phyloP scores from a whole-genome alignment of 1,140 invertebrate genomes.

The Cyclina sinensis region DNA sequence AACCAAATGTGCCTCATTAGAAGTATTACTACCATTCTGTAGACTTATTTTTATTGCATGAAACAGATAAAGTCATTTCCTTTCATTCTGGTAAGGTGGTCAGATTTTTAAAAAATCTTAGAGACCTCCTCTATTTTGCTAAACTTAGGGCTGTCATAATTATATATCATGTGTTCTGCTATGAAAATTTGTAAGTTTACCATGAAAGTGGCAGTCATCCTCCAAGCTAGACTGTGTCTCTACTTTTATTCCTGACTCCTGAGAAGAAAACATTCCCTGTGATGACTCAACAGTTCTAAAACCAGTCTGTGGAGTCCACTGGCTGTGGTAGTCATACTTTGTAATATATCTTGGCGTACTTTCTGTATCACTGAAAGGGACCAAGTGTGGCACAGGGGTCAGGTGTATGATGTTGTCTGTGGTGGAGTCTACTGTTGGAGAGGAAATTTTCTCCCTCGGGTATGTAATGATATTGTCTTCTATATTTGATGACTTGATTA shows the following conservation, averaged over 20 bases:
- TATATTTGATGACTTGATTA: neutral
- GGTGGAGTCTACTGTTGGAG: conserved; percentile 82
- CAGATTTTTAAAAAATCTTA: too few species aligned
- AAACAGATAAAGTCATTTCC: too few species aligned
- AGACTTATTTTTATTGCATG: too few species aligned
- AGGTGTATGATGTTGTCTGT: conserved; percentile 69
- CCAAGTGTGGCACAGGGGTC: neutral
- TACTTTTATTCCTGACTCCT: conserved; percentile 64
- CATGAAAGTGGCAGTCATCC: conserved; percentile 49
- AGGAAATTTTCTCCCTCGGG: conserved; percentile 77
- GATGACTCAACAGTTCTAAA: conserved; percentile 37
- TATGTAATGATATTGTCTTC: conserved; percentile 39
- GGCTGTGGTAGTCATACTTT: conserved; percentile 2
- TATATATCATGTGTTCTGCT: too few species aligned
- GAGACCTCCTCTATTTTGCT: too few species aligned
- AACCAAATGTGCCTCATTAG: too few species aligned
- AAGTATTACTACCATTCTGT: too few species aligned
- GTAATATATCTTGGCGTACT: neutral
- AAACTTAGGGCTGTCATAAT: too few species aligned
- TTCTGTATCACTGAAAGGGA: neutral
- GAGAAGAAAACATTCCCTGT: conserved; percentile 29
- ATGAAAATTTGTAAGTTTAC: neutral
- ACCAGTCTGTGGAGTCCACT: conserved; percentile 19
- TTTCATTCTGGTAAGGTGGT: too few species aligned
- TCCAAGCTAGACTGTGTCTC: conserved; percentile 50